Evolutionary conservation across 1,140 invertebrate genomes (phyloP), one percentile per base, ranked within the genome.

Genomic region (Meteorus sp.): DNA sequence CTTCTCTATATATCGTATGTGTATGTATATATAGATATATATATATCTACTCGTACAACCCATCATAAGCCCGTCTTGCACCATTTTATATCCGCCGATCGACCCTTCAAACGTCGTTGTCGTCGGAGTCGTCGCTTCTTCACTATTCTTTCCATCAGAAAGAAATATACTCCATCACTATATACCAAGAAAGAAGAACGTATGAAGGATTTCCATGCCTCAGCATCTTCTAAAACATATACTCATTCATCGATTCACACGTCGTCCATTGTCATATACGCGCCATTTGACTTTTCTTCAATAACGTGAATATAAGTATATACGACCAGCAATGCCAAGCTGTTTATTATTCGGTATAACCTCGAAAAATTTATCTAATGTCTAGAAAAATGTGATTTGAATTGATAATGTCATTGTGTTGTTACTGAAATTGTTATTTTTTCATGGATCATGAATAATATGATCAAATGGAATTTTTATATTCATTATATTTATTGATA

Each of bases 151-250:
- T 47, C 45, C 47, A 11, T 48, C 23, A 51, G 22, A 37, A 57
- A 57, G 20, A 27, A 5, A 13, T 47, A 39, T 39, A 20, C 22
- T 29, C 33, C 17, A 7, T 8, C 44, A 7, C 37, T 41, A 5
- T 41, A 3, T 41, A 13, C 13, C 17, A 13, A 5, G 37, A 41
- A 7, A 7, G 5, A 5, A 13, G 5, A 7, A 4, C 9, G 23
- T 23, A 23, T 23, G 23, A 31, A 47, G 39, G 56, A 58, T 58
- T 58, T 58, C 47, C 56, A 58, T 58, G 47, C 33, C 47, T 58
- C 56, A 58, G 56, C 56, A 58, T 22, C 35, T 41, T 41, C 56
- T 51, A 27, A 58, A 51, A 37, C n/a, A 58, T 56, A 48, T 50
- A 51, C 56, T 51, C 48, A 51, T 58, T 51, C 47, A 37, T 58